These are phyloP conservation scores for Malaclemys terrapin DNA, from an alignment of 2,113 vertebrate genomes.

Conservation along the genomic window DNA sequence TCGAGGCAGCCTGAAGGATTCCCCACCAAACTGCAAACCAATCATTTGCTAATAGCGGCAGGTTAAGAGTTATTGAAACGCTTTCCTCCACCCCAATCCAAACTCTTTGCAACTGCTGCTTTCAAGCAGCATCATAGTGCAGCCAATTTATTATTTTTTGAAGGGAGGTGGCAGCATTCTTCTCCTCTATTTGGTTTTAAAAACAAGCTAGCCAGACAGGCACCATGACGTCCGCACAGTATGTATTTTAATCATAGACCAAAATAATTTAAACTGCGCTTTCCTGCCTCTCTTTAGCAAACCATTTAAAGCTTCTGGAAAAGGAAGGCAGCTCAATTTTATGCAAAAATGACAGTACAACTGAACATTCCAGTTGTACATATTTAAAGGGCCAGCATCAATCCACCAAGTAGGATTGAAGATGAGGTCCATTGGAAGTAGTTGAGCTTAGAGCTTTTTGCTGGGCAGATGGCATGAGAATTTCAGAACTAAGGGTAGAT, in stretches of 20 bases:
- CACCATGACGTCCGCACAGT: slow-evolving; percentile 19
- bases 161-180: slow-evolving; percentile 63
- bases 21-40: neutral
- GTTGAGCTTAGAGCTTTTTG: neutral
- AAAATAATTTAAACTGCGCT: slow-evolving; percentile 47
- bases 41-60: neutral
- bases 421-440: neutral
- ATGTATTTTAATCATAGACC: slow-evolving; percentile 61
- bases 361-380: neutral
- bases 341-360: neutral
- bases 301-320: slow-evolving; percentile 26
- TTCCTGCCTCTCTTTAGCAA: slow-evolving; percentile 49
- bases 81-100: neutral
- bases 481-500: neutral
- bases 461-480: neutral
- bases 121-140: neutral
- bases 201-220: slow-evolving; percentile 46
- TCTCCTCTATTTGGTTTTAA: slow-evolving; percentile 72
- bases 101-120: neutral
- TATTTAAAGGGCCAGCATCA: slow-evolving; percentile 4
- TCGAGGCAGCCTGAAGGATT: neutral
- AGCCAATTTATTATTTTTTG: slow-evolving; percentile 35
- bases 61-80: neutral
- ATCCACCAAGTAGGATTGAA: neutral
- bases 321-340: slow-evolving; percentile 5